Conservation (phyloP, 2,113 vertebrate genomes). For the Leiothrix lutea region DNA sequence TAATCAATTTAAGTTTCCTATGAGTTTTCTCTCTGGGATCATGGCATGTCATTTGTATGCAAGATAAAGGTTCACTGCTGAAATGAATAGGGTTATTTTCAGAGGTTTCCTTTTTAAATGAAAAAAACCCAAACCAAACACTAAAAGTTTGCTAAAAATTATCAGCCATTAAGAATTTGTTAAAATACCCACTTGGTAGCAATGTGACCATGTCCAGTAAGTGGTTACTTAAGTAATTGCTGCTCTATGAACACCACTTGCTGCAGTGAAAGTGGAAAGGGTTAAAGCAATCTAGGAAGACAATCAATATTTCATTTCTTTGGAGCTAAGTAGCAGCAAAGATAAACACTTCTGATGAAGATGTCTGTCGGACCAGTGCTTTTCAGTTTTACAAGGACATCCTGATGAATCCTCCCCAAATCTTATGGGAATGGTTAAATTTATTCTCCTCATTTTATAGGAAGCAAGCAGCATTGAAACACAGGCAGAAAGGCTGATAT, state of each 20-base stretch:
- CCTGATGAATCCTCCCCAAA: not conserved
- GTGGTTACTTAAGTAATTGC: not conserved
- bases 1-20: not conserved
- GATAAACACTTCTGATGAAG: conserved; percentile 6
- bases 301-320: conserved; percentile 25
- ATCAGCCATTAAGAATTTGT: not conserved
- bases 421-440: not conserved
- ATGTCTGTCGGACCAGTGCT: not conserved
- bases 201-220: not conserved
- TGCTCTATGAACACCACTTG: not conserved
- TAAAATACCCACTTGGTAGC: not conserved
- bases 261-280: not conserved
- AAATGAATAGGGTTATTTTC: not conserved
- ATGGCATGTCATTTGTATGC: not conserved
- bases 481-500: not conserved
- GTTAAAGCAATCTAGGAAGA: not conserved
- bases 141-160: not conserved
- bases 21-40: not conserved
- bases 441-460: not conserved
- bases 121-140: not conserved
- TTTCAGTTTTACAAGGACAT: not conserved
- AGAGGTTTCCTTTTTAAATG: not conserved
- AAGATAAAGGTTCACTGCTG: not conserved
- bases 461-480: not conserved
- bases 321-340: not conserved